Evolutionary conservation across 2,113 vertebrate species (phyloP), one percentile per base, ranked within the genome.

Genomic region (Raja brachyura): DNA sequence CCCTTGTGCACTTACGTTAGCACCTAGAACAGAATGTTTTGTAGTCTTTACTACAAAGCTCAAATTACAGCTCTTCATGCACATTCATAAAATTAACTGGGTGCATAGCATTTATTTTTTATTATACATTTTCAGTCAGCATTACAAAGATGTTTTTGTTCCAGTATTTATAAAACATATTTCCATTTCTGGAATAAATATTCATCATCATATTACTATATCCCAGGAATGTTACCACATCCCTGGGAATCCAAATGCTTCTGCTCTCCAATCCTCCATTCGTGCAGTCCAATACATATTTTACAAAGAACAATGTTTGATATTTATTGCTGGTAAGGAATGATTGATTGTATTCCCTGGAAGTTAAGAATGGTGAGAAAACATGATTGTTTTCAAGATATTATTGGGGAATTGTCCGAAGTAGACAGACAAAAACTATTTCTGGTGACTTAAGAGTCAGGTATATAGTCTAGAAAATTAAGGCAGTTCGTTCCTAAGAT

Each of bases 141-240:
- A 90, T 7, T 68, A 70, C 68, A 92, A 92, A 92, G 88, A 68
- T 39, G 73, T 73, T 48, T 73, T 5, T 73, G 90, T 68, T 92
- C 90, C 90, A 92, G 31, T 73, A 48, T 74, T 73, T 85, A 54
- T 54, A 85, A 85, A 59, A 88, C 61, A 10, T 73, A 22, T 74
- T 73, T 70, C 86, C 66, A 90, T 90, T 68, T 92, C 68, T 28
- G 20, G 33, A 92, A 92, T 22, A 70, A 48, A 92, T 20, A 28
- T 22, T 48, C 18, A 90, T 66, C 10, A 25, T 39, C 68, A 9
- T 48, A 18, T 92, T 54, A 22, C 33, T 73, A 48, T 10, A 54
- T 92, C 20, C 4, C 90, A 13, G 68, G 66, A 92, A 25, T 92
- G 39, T 92, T 54, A 39, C 33, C 59, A 48, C 16, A 54, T 92